Base-by-base conservation (phyloP, 2,888 invertebrate genomes). In the Parnassius apollo region DNA sequence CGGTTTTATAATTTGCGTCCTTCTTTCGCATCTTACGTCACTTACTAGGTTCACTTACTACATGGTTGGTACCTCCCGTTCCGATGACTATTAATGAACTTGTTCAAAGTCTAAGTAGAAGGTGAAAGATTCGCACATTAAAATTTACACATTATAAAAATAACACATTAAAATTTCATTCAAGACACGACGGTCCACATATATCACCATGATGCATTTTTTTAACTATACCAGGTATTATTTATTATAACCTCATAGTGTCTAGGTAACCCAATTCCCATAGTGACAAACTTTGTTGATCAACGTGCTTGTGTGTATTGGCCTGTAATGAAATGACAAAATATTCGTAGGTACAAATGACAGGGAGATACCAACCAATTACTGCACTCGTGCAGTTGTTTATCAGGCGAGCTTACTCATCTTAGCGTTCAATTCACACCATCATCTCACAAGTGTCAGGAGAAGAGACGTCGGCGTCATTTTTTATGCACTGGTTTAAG, bases 401-500 rank as follows among this genome's bases (percentile, higher is more conserved):
- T 89, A 89, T 87, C 88, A 74, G 79, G 73, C 79, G 70, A 84
- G 88, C 85, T 89, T 85, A 86, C 87, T 90, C 91, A 88, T 85
- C 87, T 82, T 83, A 81, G 83, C 82, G 85, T 77, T 85, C 88
- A 91, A 89, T 91, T 90, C 88, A 91, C 91, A 90, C 90, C 88
- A 88, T 88, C 90, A 87, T 86, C 88, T 84, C 85, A 82, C 88
- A 84, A 88, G 86, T 88, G 87, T 85, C 83, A 77, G 80, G 69
- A 71, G 74, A 73, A 74, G 73, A 76, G 77, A 79, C 79, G 78
- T 75, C 71, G 74, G 65, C 72, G 80, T 86, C 81, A 81, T 88
- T 88, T 88, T 89, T 88, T 86, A 71, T 49, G 46, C 35, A 46
- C 59, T 62, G 67, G 74, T 68, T 67, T 71, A 79, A 76, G 72